A percentile compares a stretch with the other conserved stretches of the same genome.
These are phyloP conservation scores for Dryoscopus gambensis DNA, from an alignment of 2,113 vertebrate genomes.

Conservation along the genomic window DNA sequence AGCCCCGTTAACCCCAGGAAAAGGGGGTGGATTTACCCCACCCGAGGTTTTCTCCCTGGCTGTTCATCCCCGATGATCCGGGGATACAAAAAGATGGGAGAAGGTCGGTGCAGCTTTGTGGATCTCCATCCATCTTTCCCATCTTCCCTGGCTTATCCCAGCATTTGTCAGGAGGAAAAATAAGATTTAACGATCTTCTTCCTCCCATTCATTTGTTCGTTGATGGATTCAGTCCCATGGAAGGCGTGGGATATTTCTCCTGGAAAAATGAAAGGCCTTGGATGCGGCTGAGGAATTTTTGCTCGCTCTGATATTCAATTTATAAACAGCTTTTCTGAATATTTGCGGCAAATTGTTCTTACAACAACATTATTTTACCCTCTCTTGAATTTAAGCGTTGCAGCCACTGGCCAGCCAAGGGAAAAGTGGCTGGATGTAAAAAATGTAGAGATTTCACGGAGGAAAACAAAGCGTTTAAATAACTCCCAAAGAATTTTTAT, in stretches of 20 bases:
- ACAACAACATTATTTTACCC: not conserved
- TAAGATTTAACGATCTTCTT: not conserved
- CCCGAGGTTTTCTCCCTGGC: not conserved
- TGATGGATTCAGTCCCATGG: not conserved
- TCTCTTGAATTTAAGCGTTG: not conserved
- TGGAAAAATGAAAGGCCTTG: not conserved
- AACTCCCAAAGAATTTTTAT: not conserved
- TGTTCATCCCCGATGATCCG: not conserved
- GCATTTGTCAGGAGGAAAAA: not conserved
- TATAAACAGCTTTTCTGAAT: not conserved
- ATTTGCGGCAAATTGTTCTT: not conserved
- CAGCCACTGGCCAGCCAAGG: no score
- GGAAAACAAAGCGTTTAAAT: not conserved
- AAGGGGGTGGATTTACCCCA: not conserved
- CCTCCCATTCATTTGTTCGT: not conserved
- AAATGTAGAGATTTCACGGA: not conserved
- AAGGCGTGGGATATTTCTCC: not conserved
- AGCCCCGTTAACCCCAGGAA: not conserved
- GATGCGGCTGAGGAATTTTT: not conserved
- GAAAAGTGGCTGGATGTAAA: not conserved
- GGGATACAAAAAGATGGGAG: not conserved
- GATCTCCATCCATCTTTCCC: not conserved
- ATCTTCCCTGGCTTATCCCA: not conserved
- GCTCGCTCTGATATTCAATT: not conserved
- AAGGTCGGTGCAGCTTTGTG: not conserved